Evolutionary conservation across 2,113 vertebrate species (phyloP).

Genomic region (Dromaius novaehollandiae): DNA sequence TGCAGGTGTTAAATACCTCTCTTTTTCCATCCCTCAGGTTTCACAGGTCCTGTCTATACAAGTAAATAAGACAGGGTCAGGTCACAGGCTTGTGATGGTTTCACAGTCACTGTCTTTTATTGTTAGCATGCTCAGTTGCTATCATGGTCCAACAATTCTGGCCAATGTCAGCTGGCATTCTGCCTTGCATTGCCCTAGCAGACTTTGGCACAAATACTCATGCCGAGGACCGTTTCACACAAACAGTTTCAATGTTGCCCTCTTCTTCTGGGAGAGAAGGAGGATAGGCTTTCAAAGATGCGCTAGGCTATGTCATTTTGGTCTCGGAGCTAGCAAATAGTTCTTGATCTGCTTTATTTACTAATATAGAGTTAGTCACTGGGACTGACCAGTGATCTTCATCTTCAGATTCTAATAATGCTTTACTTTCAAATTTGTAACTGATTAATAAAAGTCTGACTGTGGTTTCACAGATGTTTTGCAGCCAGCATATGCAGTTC

Average conservation of each 20-base stretch:
- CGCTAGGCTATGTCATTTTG: neutral
- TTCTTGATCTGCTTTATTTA: neutral
- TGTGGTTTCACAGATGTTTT: neutral
- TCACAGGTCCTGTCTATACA: neutral
- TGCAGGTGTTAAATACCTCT: neutral
- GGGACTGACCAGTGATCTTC: neutral
- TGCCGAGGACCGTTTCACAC: neutral
- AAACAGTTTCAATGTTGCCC: neutral
- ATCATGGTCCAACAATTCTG: neutral
- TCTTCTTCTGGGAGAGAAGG: neutral
- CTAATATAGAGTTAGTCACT: neutral
- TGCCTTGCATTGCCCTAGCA: neutral
- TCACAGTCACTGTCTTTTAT: neutral
- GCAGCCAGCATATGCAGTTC: neutral
- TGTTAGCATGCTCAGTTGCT: rapidly evolving
- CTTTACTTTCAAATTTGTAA: neutral
- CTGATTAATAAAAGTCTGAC: neutral
- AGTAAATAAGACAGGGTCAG: neutral
- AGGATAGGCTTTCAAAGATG: rapidly evolving
- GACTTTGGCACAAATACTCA: neutral
- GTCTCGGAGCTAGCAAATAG: neutral
- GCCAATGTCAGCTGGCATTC: no score
- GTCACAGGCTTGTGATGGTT: neutral
- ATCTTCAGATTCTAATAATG: neutral
- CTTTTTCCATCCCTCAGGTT: neutral